Evolutionary conservation across 2,797 vertebrate genomes (phyloP).

Genomic region (Morelia viridis): DNA sequence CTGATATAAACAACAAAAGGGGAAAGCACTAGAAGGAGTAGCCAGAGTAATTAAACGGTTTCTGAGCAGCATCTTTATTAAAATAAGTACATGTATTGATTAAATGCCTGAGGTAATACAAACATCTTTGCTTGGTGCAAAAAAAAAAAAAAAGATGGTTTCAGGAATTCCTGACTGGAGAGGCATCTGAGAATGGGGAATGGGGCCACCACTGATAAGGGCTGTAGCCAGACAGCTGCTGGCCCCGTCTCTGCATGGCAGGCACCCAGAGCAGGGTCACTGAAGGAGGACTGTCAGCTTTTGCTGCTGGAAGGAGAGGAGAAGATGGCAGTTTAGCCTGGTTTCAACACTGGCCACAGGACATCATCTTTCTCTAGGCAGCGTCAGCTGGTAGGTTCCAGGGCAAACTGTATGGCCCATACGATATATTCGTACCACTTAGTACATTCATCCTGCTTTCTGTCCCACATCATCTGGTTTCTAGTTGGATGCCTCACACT

Average conservation of each 20-base stretch:
- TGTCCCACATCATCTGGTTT: not conserved
- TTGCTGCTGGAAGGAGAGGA: not conserved
- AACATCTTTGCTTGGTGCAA: not conserved
- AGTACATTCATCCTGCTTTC: not conserved
- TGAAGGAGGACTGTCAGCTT: not conserved
- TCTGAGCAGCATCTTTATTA: not conserved
- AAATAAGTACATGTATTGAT: not conserved
- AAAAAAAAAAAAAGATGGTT: not conserved
- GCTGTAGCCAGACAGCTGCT: not conserved
- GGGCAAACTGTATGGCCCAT: not conserved
- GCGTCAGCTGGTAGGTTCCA: not conserved
- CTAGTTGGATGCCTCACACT: not conserved
- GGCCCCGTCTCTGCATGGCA: not conserved
- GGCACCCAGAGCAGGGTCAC: not conserved
- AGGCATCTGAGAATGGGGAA: not conserved
- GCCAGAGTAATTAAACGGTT: not conserved
- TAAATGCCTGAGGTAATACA: not conserved
- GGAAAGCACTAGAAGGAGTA: not conserved
- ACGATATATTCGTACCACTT: not conserved
- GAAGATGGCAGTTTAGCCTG: not conserved
- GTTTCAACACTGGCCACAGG: not conserved
- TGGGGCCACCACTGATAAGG: not conserved
- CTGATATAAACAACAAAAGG: not conserved
- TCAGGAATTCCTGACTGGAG: not conserved
- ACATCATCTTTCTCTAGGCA: not conserved